Percentiles rank a stretch among this genome's conserved stretches.
Evolutionary conservation across 2,888 invertebrate species (phyloP).

Genomic region (Agrotis segetum): DNA sequence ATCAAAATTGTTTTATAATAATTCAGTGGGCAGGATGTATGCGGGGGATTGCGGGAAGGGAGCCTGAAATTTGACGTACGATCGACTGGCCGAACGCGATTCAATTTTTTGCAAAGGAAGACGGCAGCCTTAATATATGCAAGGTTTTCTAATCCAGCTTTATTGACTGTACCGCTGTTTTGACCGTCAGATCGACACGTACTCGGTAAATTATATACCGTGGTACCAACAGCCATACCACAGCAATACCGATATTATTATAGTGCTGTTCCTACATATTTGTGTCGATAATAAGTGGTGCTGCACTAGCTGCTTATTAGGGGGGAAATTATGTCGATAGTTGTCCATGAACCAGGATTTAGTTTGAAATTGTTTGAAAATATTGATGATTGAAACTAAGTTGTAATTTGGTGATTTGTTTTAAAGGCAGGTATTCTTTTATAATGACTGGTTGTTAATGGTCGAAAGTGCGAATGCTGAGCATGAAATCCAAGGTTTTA

Average conservation of each 20-base stretch:
- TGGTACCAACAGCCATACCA: slow-evolving; percentile 16
- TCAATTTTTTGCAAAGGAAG: too few species aligned
- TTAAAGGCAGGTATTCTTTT: too few species aligned
- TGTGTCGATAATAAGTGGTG: slow-evolving; percentile 49
- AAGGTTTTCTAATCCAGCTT: not conserved
- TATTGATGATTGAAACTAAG: too few species aligned
- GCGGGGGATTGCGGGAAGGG: too few species aligned
- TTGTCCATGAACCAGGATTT: slow-evolving; percentile 4
- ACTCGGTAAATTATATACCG: slow-evolving; percentile 40
- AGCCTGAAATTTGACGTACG: too few species aligned
- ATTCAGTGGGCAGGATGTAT: too few species aligned
- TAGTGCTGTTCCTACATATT: slow-evolving; percentile 43
- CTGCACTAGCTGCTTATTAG: slow-evolving; percentile 24
- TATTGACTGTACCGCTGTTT: slow-evolving; percentile 9
- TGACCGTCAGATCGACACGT: slow-evolving; percentile 46
- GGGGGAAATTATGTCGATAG: slow-evolving; percentile 29
- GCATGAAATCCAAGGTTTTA: too few species aligned
- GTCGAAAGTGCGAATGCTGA: too few species aligned
- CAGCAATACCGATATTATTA: slow-evolving; percentile 40
- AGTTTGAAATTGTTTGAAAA: not conserved
- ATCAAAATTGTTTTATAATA: too few species aligned
- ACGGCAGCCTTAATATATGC: not conserved
- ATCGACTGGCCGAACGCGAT: too few species aligned
- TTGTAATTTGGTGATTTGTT: too few species aligned
- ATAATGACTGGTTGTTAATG: too few species aligned